Conservation (phyloP, 2,113 vertebrate species). For the Apodemus speciosus region DNA sequence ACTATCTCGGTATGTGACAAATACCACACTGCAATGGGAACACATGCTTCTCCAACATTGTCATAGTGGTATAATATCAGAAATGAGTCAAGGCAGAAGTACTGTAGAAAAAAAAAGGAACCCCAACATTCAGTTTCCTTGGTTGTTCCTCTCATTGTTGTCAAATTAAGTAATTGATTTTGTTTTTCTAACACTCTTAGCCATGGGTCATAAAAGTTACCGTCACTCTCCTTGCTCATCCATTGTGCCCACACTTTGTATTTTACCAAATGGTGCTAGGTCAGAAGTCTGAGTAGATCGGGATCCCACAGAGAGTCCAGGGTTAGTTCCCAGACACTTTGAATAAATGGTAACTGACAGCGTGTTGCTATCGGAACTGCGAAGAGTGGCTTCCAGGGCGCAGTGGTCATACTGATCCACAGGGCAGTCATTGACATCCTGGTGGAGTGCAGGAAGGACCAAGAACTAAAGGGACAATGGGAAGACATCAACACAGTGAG, state of each 20-base stretch:
- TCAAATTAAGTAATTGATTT: neutral
- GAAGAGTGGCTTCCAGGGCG: neutral
- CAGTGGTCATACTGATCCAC: neutral
- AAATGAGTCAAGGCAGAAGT: neutral
- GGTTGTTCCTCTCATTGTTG: neutral
- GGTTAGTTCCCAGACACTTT: neutral
- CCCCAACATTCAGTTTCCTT: neutral
- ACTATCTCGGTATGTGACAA: neutral
- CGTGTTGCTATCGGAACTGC: rapidly evolving
- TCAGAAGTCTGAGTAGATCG: neutral
- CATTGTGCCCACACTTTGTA: neutral
- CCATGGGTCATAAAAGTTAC: neutral
- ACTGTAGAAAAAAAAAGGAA: neutral
- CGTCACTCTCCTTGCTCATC: neutral
- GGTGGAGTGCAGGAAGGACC: neutral
- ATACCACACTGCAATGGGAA: neutral
- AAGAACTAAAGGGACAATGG: neutral
- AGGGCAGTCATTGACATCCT: neutral
- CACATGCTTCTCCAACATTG: neutral
- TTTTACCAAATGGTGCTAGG: neutral
- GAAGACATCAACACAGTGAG: neutral
- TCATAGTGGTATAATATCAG: neutral
- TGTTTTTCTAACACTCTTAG: neutral
- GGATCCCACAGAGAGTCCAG: neutral
- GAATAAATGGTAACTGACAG: neutral